Conservation (phyloP, 1,140 invertebrate genomes). For the Hyphantria cunea region DNA sequence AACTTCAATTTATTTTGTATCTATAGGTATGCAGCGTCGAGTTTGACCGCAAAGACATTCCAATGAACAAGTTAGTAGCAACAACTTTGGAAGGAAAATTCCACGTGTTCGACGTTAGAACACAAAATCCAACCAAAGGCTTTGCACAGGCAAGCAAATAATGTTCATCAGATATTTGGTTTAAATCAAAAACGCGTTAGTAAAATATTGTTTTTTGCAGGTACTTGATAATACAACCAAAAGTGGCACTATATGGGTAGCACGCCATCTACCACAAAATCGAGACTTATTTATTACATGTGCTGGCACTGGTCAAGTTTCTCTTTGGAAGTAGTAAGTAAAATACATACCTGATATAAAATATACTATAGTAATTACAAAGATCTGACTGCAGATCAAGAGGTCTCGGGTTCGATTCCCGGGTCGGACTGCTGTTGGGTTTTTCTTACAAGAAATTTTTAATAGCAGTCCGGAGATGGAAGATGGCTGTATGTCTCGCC, state of each 20-base stretch:
- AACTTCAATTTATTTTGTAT: no score
- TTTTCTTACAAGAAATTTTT: no score
- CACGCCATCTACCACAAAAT: constrained; percentile 95
- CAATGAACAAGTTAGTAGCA: constrained; percentile 97
- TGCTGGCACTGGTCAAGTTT: constrained; percentile 93
- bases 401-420: no score
- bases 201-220: constrained; percentile 41
- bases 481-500: no score
- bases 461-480: no score
- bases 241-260: constrained; percentile 88
- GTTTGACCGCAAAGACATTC: constrained; percentile 96
- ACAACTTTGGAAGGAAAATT: constrained; percentile 97
- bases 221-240: constrained; percentile 67
- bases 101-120: constrained; percentile 94
- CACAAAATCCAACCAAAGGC: constrained; percentile 93
- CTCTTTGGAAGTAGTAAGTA: constrained; percentile 96
- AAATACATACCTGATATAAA: no score
- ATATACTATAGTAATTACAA: no score
- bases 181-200: background rate
- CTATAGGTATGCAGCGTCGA: constrained; percentile 92
- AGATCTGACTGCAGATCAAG: no score
- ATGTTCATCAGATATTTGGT: background rate
- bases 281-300: constrained; percentile 96
- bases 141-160: constrained; percentile 84
- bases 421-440: no score